Base-by-base conservation (phyloP, 35 echinoderm and acorn worm genomes). In the Apostichopus japonicus region DNA sequence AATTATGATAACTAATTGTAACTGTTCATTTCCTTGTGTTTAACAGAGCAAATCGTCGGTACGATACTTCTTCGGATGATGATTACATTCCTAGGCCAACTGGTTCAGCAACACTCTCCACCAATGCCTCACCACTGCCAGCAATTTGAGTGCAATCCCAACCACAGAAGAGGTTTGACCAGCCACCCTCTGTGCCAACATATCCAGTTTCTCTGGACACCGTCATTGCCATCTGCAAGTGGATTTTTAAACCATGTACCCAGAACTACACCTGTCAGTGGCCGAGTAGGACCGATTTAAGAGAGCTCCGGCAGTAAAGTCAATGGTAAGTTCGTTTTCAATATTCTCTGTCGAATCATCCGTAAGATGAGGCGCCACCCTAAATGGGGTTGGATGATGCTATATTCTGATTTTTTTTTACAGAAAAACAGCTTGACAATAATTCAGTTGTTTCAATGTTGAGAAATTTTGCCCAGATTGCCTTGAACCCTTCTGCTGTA, bases 311-410 rank as follows among this genome's bases (percentile, higher is more conserved):
- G 73, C 73, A 77, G 73, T 77, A 23, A 77, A n/a, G 75, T 77
- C 75, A 77, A 24, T 77, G 75, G 75, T 77, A 77, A 77, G 75
- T 19, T 77, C 0, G 75, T 77, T 77, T 77, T 17, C 75, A 23
- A 23, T 77, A 8, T 24, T 19, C 75, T 77, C 16, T 77, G 75
- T 77, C 13, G 27, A 8, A 13, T 77, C 27, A 24, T 77, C 75
- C 75, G 27, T 77, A 24, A 22, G 16, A 77, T 22, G 73, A 22
- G 73, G 6, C 73, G 16, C n/a, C 16, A 22, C n/a, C 25, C n/a
- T 24, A 19, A 77, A 13, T 8, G 73, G 9, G 25, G 73, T 77
- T 7, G 25, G n/a, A 24, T 19, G 8, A 77, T 24, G 8, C 19
- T 15, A 15, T 21, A 72, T 77, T 77, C 19, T 1, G 25, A 14